Percentiles rank a stretch among this genome's conserved stretches.
Conservation (phyloP, 2,888 invertebrate species). For the Celastrina argiolus region DNA sequence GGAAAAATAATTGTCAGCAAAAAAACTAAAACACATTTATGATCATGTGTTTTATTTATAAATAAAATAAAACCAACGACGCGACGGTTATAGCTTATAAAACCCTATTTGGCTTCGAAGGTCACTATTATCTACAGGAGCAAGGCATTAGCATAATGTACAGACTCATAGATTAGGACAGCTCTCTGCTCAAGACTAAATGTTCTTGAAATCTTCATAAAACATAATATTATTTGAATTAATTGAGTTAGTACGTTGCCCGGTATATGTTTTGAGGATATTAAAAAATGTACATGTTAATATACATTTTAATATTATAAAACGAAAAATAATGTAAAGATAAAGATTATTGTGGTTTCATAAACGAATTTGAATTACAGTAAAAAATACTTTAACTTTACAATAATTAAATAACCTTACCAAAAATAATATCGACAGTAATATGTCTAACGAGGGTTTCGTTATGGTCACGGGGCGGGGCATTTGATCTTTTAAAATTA, state of each 20-base stretch:
- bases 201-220: background rate
- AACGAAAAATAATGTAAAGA: too few species aligned
- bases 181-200: background rate
- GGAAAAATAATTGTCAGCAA: too few species aligned
- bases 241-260: background rate
- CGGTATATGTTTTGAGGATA: background rate
- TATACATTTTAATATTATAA: too few species aligned
- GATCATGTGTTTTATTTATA: conserved; percentile 17
- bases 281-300: background rate
- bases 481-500: too few species aligned
- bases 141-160: background rate
- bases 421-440: too few species aligned
- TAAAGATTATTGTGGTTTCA: too few species aligned
- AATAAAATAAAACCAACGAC: conserved; percentile 8
- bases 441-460: too few species aligned
- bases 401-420: too few species aligned
- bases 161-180: background rate
- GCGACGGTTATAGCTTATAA: conserved; percentile 1
- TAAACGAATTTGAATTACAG: too few species aligned
- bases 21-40: too few species aligned
- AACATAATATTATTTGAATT: background rate
- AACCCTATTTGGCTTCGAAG: background rate
- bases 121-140: conserved; percentile 2
- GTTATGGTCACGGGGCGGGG: too few species aligned
- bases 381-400: too few species aligned